Base-by-base conservation (phyloP, 1,140 invertebrate genomes). In the Lanistes nyassanus region DNA sequence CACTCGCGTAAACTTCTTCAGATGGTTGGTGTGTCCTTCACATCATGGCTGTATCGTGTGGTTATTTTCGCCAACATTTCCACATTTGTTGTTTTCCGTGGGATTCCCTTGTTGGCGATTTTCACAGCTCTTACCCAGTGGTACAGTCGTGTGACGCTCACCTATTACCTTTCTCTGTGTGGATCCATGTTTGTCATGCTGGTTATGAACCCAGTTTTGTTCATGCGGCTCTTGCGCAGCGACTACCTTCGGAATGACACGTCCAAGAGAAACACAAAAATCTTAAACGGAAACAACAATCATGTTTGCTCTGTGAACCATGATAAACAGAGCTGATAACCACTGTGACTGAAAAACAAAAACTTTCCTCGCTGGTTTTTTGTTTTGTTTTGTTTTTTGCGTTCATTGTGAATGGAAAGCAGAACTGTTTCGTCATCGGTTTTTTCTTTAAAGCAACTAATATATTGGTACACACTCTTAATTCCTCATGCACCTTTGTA, bases 1-100 rank as follows among this genome's bases (percentile, higher is more conserved):
- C 87, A 88, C 74, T 82, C 81, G 42, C 70, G 87, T 26, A 88
- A 88, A 75, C 81, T 88, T 9, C 69, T 87, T 19, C 86, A 87
- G 75, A 83, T 88, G 82, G 29, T 76, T 4, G 34, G 82, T 26
- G 77, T 82, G 0, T 71, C 80, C 29, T 86, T 78, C 74, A 72
- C 82, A 34, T 74, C 80, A 66, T 68, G 42, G 51, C 76, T 83
- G 51, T 88, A 87, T 72, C 71, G 74, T 34, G 0, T 80, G 0
- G 75, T 82, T 26, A 80, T 79, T 29, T 78, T 81, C 39, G 13
- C 82, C 21, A 88, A 87, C 71, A 58, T 88, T 1, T 26, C 83
- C 47, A 80, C 84, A 31, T 86, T 88, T 77, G 60, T 83, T 7
- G 29, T 84, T 6, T 87, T 82, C 68, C 80, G 87, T 13, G 78